These are phyloP conservation scores for Saturnia pavonia DNA, from an alignment of 2,888 invertebrate species.

Conservation along the genomic window DNA sequence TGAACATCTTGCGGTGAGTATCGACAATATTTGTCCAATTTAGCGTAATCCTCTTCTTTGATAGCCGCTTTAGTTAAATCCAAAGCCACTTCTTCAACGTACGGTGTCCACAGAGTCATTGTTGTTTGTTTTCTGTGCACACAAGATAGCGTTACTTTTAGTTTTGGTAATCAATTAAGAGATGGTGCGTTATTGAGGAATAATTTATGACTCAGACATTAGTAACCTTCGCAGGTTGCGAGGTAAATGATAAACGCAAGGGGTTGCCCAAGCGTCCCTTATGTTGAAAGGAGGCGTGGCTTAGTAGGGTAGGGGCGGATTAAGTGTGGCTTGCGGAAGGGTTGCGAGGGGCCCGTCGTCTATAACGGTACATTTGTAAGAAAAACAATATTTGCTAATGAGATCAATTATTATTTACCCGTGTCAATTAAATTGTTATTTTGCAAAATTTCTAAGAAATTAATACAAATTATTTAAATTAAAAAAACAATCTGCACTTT, in stretches of 20 bases:
- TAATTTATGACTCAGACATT: slow-evolving; percentile 21
- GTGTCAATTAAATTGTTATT: background rate
- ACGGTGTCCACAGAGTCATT: slow-evolving; percentile 71
- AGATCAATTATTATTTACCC: slow-evolving; percentile 12
- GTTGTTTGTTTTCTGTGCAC: slow-evolving; percentile 4
- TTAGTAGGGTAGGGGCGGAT: slow-evolving; percentile 23
- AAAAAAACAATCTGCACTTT: too few relatives aligned
- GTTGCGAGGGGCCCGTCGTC: background rate
- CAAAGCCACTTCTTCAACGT: slow-evolving; percentile 54
- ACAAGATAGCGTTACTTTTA: slow-evolving; percentile 2
- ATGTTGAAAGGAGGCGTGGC: slow-evolving; percentile 34
- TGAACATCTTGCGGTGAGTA: slow-evolving; percentile 8
- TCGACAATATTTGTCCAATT: slow-evolving; percentile 9
- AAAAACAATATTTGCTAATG: slow-evolving; percentile 27
- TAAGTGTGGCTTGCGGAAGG: slow-evolving; percentile 16
- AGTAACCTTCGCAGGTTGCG: slow-evolving; percentile 28
- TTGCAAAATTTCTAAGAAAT: background rate
- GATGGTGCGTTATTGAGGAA: background rate
- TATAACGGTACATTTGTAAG: slow-evolving; percentile 32
- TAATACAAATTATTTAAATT: background rate
- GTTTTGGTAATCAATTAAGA: background rate
- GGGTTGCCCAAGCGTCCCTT: slow-evolving; percentile 37
- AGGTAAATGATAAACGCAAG: slow-evolving; percentile 30
- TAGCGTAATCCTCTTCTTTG: slow-evolving; percentile 28
- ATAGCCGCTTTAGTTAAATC: slow-evolving; percentile 49